Evolutionary conservation across 2,888 invertebrate species (phyloP).

Genomic region (Dione vanillae): DNA sequence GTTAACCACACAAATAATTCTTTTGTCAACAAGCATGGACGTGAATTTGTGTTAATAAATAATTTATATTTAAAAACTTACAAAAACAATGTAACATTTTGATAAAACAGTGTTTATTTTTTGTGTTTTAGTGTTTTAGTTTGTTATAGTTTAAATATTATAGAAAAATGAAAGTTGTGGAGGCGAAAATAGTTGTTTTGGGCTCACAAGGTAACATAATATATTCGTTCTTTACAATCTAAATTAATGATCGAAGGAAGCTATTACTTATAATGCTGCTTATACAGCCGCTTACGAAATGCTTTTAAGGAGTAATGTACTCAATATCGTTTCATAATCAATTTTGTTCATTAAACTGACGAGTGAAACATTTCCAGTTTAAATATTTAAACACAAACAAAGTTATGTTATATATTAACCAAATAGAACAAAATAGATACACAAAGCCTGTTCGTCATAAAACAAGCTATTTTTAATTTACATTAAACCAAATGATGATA

Average conservation of each 20-base stretch:
- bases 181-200: conserved; percentile 93
- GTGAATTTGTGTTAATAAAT: conserved; percentile 35
- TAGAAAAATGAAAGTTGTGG: conserved; percentile 88
- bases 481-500: neutral
- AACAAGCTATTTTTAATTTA: neutral
- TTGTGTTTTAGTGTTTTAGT: conserved; percentile 46
- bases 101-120: conserved; percentile 15
- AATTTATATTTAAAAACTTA: conserved; percentile 21
- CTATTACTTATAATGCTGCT: neutral
- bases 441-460: neutral
- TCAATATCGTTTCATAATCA: conserved; percentile 18
- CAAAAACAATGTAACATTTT: conserved; percentile 41
- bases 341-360: neutral
- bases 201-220: conserved; percentile 89
- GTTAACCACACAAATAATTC: conserved; percentile 37
- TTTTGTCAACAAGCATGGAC: conserved; percentile 33
- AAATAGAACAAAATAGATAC: neutral
- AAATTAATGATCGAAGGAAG: conserved; percentile 19
- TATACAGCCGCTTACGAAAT: conserved; percentile 17
- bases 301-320: neutral
- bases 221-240: conserved; percentile 16
- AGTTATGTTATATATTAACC: too few species aligned
- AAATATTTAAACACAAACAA: neutral
- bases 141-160: conserved; percentile 37
- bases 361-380: neutral